Base-by-base conservation (phyloP, 2,888 invertebrate genomes). In the Cryptocephalus moraei region DNA sequence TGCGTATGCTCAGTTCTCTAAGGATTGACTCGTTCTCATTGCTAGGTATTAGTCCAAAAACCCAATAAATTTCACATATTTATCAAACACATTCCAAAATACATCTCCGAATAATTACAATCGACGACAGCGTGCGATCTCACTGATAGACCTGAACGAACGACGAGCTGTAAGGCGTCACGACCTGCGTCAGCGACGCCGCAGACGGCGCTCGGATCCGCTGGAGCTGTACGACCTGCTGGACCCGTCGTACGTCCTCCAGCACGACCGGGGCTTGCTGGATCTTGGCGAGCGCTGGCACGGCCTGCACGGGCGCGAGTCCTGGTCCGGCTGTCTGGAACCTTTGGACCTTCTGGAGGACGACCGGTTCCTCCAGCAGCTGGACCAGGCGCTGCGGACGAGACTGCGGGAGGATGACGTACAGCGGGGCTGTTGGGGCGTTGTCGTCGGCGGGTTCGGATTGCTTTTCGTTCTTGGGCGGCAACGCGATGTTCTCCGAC, bases 71-170 rank as follows among this genome's bases (percentile, higher is more conserved):
- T 22, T 22, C 22, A 4, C 6, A 2, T 6, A 22, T 22, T 22
- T 22, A 22, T 22, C 6, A 22, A 22, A 22, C 22, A 22, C 22
- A 22, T 22, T 6, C 22, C 22, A 2, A 22, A 22, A 22, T 22
- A 22, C 22, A 22, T n/a, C n/a, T n/a, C n/a, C n/a, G n/a, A n/a
- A n/a, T n/a, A n/a, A n/a, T n/a, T n/a, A 22, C 22, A 22, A 22
- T n/a, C n/a, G n/a, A 22, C 22, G 2, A 22, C 2, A 4, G 22
- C 22, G 22, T 6, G 22, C 22, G 3, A 22, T 6, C 32, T 54
- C 54, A 63, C 45, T 63, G 60, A 36, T 59, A 63, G 46, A 62
- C 54, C 49, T 66, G 64, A 0, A 65, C 56, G 44, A 58, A 61
- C 4, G 60, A 59, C 10, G 59, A 56, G 47, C 62, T 62, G 44